Conservation (phyloP, 2,113 vertebrate genomes). For the Sprattus sprattus region DNA sequence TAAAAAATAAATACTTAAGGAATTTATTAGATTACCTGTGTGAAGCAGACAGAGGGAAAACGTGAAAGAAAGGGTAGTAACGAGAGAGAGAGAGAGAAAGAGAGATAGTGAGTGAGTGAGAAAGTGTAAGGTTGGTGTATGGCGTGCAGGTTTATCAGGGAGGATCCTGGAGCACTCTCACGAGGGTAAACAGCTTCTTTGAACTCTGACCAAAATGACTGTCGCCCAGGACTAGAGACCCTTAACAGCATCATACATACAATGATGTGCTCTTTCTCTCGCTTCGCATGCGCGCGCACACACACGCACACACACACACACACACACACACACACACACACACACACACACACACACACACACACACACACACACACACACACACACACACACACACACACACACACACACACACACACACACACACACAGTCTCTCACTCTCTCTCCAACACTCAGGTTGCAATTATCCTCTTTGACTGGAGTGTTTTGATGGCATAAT, state of each 20-base stretch:
- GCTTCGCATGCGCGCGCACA: not conserved
- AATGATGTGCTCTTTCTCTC: conserved; percentile 31
- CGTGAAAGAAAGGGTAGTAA: conserved; percentile 41
- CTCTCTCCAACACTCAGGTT: conserved; percentile 59
- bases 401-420: conserved; percentile 49
- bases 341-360: conserved; percentile 29
- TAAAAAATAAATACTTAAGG: not conserved
- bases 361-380: conserved; percentile 35
- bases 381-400: conserved; percentile 31
- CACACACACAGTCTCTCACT: conserved; percentile 51
- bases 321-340: conserved; percentile 27
- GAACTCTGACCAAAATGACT: conserved; percentile 51
- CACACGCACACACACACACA: conserved; percentile 32
- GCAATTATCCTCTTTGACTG: conserved; percentile 79
- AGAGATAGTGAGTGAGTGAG: conserved; percentile 15
- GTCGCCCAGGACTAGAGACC: conserved; percentile 36
- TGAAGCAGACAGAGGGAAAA: conserved; percentile 32
- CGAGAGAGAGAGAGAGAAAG: conserved; percentile 41
- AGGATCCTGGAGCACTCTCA: conserved; percentile 53
- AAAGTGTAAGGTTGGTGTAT: conserved; percentile 34
- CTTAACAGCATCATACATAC: conserved; percentile 26
- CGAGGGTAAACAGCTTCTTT: conserved; percentile 48
- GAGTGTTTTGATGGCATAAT: conserved; percentile 82
- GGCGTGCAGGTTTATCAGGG: conserved; percentile 53
- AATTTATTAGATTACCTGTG: not conserved